phyloP scores from a whole-genome alignment of 2,113 vertebrate genomes.

The Pristiophorus japonicus region DNA sequence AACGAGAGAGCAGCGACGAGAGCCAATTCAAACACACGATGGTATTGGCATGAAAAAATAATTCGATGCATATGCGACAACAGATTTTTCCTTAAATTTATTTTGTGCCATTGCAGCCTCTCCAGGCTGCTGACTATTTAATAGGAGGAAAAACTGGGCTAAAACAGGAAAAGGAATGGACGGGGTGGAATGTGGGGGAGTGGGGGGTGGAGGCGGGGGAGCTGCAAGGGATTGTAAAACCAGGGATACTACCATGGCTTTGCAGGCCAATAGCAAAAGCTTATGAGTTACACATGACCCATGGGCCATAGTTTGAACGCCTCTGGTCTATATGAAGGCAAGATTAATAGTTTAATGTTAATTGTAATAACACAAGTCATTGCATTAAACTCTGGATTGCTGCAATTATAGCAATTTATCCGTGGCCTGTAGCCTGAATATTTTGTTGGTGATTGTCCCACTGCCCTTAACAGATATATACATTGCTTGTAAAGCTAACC shows the following conservation, averaged over 20 bases:
- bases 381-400: not conserved
- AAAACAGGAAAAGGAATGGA: not conserved
- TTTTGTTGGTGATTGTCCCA: not conserved
- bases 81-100: conserved; percentile 8
- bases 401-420: not conserved
- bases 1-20: not conserved
- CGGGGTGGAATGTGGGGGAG: no score
- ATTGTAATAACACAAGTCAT: not conserved
- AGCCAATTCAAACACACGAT: not conserved
- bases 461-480: not conserved
- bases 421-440: not conserved
- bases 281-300: not conserved
- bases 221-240: not conserved
- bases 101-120: not conserved
- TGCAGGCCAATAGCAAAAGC: not conserved
- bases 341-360: not conserved
- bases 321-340: not conserved
- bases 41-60: not conserved
- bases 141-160: not conserved
- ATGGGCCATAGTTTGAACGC: not conserved
- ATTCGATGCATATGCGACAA: not conserved
- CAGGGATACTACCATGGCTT: not conserved
- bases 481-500: no score
- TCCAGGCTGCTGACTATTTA: not conserved
- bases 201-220: no score